Evolutionary conservation across 2,888 invertebrate genomes (phyloP).

Genomic region (Tiphia femorata): DNA sequence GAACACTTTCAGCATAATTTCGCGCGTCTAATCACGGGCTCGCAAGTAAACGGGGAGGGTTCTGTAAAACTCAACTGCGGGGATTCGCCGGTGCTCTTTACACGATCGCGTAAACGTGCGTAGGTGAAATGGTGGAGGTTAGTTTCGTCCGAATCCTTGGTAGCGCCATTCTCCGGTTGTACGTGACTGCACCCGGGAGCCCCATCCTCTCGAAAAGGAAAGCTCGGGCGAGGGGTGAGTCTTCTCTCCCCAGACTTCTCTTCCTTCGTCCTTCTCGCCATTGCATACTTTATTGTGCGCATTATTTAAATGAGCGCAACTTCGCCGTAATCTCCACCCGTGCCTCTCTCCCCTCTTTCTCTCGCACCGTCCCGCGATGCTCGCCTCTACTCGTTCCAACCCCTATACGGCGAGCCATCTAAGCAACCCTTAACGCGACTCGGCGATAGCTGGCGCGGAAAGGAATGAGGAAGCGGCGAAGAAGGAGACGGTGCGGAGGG

Average conservation of each 20-base stretch:
- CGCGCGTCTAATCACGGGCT: no score
- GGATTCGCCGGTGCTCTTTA: no score
- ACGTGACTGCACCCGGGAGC: conserved; percentile 54
- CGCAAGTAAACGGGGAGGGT: no score
- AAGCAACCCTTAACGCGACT: conserved; percentile 38
- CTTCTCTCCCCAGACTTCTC: background rate
- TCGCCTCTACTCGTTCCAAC: background rate
- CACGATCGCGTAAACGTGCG: no score
- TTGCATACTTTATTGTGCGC: conserved; percentile 62
- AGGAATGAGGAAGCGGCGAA: conserved; percentile 45
- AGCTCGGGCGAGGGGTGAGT: conserved; percentile 35
- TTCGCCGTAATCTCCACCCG: conserved; percentile 56
- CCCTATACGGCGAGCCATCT: conserved; percentile 3
- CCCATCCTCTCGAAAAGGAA: conserved; percentile 35
- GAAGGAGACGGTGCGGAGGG: conserved; percentile 15
- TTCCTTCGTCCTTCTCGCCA: conserved; percentile 22
- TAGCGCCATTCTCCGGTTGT: conserved; percentile 29
- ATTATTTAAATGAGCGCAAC: conserved; percentile 65
- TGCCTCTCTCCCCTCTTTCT: conserved; percentile 12
- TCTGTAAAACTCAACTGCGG: no score
- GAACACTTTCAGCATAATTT: no score
- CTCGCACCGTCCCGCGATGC: conserved; percentile 1
- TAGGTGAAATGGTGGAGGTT: background rate
- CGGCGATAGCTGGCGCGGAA: conserved; percentile 36
- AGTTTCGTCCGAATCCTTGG: background rate